Evolutionary conservation across 2,113 vertebrate species (phyloP).

Genomic region (Lucifuga dentata): DNA sequence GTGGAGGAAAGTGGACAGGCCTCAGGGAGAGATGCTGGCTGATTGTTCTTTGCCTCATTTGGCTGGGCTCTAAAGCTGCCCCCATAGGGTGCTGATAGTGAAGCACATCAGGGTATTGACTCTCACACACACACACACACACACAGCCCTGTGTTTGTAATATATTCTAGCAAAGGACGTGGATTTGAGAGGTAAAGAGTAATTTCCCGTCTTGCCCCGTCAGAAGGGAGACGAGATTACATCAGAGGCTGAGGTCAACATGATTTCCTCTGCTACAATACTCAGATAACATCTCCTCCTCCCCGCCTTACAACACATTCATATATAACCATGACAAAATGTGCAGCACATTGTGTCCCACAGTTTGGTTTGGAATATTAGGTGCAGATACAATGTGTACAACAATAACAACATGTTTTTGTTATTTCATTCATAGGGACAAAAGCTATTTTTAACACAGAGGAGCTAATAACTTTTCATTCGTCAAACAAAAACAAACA

Average conservation of each 20-base stretch:
- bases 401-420: constrained; percentile 39
- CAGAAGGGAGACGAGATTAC: constrained; percentile 61
- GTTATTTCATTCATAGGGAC: constrained; percentile 6
- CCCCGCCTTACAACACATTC: constrained; percentile 25
- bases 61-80: constrained; percentile 25
- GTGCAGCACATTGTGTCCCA: background rate
- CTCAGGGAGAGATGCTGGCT: constrained; percentile 1
- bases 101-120: background rate
- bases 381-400: constrained; percentile 30
- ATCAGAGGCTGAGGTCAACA: constrained; percentile 56
- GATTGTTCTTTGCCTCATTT: constrained; percentile 29
- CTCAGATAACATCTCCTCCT: constrained; percentile 48
- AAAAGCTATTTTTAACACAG: constrained; percentile 12
- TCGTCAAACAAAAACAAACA: constrained; percentile 22
- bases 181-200: constrained; percentile 69
- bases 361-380: constrained; percentile 26
- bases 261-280: constrained; percentile 65
- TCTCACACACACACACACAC: constrained; percentile 23
- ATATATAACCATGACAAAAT: constrained; percentile 29
- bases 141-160: constrained; percentile 15
- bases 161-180: constrained; percentile 31
- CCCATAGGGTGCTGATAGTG: constrained; percentile 14
- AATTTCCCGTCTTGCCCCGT: constrained; percentile 71
- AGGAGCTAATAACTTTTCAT: constrained; percentile 21
- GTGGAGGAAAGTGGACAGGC: background rate